phyloP scores from a whole-genome alignment of 2,888 invertebrate genomes.

The Drosophila paramelanica region DNA sequence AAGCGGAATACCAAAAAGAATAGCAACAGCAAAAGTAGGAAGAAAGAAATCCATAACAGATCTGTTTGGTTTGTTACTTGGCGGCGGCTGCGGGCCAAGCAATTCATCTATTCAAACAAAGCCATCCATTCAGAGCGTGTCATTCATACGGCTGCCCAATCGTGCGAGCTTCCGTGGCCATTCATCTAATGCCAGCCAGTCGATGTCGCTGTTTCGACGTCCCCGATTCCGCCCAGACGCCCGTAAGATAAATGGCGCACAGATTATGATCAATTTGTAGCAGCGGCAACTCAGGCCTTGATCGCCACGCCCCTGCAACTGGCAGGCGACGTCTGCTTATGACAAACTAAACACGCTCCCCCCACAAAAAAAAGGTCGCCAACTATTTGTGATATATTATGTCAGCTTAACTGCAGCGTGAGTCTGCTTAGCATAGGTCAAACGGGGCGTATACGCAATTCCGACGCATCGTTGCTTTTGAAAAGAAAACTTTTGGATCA shows the following conservation, averaged over 20 bases:
- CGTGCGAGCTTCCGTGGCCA: conserved; percentile 69
- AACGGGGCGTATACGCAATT: conserved; percentile 30
- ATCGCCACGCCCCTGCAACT: conserved; percentile 64
- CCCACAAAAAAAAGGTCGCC: conserved; percentile 40
- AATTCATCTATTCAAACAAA: conserved; percentile 78
- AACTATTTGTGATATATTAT: conserved; percentile 56
- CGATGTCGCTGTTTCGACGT: conserved; percentile 9
- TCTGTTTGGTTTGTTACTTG: conserved; percentile 59
- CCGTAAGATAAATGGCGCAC: conserved; percentile 73
- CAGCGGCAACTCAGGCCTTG: conserved; percentile 53
- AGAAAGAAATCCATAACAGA: conserved; percentile 50
- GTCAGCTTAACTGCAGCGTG: conserved; percentile 43
- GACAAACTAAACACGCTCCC: conserved; percentile 66
- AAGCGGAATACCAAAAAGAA: conserved; percentile 15
- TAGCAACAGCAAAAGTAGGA: not conserved
- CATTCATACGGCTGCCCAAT: conserved; percentile 74
- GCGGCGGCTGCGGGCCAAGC: conserved; percentile 66
- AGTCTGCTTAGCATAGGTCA: conserved; percentile 32
- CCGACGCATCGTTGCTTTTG: not conserved
- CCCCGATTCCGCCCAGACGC: not conserved
- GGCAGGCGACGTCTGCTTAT: conserved; percentile 69
- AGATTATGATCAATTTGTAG: conserved; percentile 82
- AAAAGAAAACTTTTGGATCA: conserved; percentile 2
- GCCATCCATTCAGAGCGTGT: conserved; percentile 77
- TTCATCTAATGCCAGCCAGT: conserved; percentile 68